phyloP scores from a whole-genome alignment of 2,797 vertebrate genomes.

The Loriculus beryllinus region DNA sequence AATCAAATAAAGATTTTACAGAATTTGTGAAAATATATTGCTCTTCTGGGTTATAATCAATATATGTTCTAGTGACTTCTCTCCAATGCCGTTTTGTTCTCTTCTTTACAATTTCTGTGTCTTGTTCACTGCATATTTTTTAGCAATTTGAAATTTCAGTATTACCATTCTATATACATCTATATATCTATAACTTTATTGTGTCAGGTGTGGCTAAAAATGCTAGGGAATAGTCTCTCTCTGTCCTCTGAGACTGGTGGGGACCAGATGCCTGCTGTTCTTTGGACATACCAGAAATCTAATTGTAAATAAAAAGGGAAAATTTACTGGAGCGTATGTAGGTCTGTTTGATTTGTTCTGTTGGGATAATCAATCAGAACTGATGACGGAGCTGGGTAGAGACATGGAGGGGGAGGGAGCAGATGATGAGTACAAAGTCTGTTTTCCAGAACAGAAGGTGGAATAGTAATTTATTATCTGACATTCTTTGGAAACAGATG shows the following conservation, averaged over 20 bases:
- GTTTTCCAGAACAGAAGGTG: conserved; percentile 51
- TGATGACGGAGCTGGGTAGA: background rate
- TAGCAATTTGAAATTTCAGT: background rate
- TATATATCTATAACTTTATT: background rate
- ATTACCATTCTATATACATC: background rate
- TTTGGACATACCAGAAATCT: background rate
- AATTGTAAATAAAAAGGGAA: conserved; percentile 1
- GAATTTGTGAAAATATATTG: background rate
- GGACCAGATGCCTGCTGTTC: background rate
- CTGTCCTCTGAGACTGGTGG: background rate
- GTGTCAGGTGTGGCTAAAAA: background rate
- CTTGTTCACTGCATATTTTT: background rate
- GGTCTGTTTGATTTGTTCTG: conserved; percentile 45
- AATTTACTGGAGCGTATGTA: conserved; percentile 11
- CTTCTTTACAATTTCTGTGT: background rate
- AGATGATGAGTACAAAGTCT: background rate
- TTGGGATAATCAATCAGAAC: conserved; percentile 39
- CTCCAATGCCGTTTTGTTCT: background rate
- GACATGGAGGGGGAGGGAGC: background rate
- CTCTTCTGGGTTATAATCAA: background rate
- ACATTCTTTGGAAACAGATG: conserved; percentile 46
- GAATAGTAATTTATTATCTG: conserved; percentile 46
- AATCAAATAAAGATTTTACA: background rate
- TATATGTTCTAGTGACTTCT: background rate
- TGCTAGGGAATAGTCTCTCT: background rate